Evolutionary conservation across 2,888 invertebrate genomes (phyloP), one percentile per base, ranked within the genome.

Genomic region (Acleris sparsana): DNA sequence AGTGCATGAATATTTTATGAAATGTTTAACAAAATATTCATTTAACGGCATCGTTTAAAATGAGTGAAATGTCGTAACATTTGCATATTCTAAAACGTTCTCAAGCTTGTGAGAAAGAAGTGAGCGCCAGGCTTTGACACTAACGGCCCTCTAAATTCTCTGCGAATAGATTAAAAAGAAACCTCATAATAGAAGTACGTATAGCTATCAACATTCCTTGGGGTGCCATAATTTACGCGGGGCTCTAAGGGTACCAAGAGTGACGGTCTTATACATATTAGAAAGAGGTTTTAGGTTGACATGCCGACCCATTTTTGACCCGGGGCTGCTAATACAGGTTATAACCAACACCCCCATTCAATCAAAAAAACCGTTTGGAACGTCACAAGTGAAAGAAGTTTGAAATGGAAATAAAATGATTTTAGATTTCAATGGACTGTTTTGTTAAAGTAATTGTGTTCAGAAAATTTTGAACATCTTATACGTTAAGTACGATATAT

Each of bases 101-200:
- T 73, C 70, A 65, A 71, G 72, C 67, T 65, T 62, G 71, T 73
- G 77, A 81, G 76, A 75, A 79, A 82, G 74, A 73, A 79, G 76
- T 77, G 77, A 77, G 76, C 72, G 78, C 75, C 71, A 68, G 72
- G 75, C 77, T 78, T 76, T 80, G 85, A 83, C 84, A 80, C 75
- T 84, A 85, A 85, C 79, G 78, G 77, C 79, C 77, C 76, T 76
- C 76, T 82, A 84, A 85, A 84, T 84, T 80, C 72, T 77, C 75
- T 73, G 62, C 76, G 77, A 80, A 84, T 78, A 81, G 78, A 83
- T 82, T 83, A 83, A 80, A 77, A 79, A 73, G 73, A 72, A 75
- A 79, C 80, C 82, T 79, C 79, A 76, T 78, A 80, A 77, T 75
- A 79, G 74, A 69, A 70, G 67, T 68, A 53, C 70, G 11, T 39